phyloP scores from a whole-genome alignment of 2,888 invertebrate species.

The Notodonta ziczac region DNA sequence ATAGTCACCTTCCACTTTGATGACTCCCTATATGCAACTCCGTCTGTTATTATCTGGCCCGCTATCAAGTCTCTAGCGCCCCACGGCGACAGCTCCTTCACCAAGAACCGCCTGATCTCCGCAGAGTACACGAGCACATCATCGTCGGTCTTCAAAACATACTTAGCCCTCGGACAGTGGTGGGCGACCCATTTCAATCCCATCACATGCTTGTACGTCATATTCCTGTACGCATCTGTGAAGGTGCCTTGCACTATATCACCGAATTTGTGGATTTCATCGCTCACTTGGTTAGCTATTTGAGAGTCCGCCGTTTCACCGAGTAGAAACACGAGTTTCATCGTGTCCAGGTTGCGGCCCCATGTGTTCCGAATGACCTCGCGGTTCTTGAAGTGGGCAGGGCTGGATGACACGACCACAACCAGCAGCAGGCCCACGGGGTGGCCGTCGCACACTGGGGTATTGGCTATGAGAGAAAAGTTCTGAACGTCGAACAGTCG shows the following conservation, averaged over 20 bases:
- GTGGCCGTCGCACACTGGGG: conserved; percentile 79
- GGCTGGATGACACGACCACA: conserved; percentile 88
- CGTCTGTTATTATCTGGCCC: conserved; percentile 83
- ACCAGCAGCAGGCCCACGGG: conserved; percentile 80
- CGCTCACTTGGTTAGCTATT: conserved; percentile 62
- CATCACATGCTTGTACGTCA: conserved; percentile 94
- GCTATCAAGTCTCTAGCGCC: conserved; percentile 86
- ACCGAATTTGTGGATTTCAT: conserved; percentile 83
- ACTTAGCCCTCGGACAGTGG: conserved; percentile 88
- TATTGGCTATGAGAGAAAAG: conserved; percentile 87
- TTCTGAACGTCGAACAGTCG: conserved; percentile 84
- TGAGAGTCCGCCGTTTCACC: conserved; percentile 68
- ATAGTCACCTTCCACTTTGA: conserved; percentile 92
- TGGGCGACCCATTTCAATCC: conserved; percentile 91
- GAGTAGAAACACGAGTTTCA: conserved; percentile 87
- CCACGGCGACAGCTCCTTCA: conserved; percentile 83
- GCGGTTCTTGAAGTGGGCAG: conserved; percentile 86
- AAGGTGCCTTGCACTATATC: conserved; percentile 93
- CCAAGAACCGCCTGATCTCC: conserved; percentile 84
- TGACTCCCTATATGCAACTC: conserved; percentile 85
- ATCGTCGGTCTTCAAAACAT: conserved; percentile 90
- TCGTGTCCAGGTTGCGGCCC: conserved; percentile 84
- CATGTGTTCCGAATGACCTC: conserved; percentile 89
- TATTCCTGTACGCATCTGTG: conserved; percentile 90
- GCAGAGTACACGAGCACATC: conserved; percentile 90